A percentile compares a stretch with the other conserved stretches of the same genome.
These are phyloP conservation scores for Limulus polyphemus DNA, from an alignment of 2,888 invertebrate genomes.

Conservation along the genomic window DNA sequence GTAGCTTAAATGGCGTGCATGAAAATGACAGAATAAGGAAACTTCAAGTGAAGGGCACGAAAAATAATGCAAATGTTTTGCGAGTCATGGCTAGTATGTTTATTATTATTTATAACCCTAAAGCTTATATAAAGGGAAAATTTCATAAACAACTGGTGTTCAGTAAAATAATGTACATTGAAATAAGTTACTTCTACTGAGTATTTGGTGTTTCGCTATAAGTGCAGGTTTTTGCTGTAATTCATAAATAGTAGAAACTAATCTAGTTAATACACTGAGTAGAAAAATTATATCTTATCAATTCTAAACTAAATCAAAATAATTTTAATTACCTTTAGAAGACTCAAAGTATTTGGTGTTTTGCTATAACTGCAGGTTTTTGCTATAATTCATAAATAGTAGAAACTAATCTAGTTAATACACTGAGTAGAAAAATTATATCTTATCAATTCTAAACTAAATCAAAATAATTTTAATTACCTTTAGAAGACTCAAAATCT, in stretches of 20 bases:
- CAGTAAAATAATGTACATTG: too few relatives aligned
- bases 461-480: conserved; percentile 34
- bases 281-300: not conserved
- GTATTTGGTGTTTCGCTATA: too few relatives aligned
- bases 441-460: not conserved
- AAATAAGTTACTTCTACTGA: too few relatives aligned
- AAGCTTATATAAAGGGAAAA: too few relatives aligned
- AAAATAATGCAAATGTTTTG: too few relatives aligned
- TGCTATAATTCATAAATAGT: not conserved
- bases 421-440: not conserved
- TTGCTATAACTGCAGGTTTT: too few relatives aligned
- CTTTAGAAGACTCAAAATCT: conserved; percentile 90
- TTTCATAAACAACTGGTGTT: too few relatives aligned
- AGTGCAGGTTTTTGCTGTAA: not conserved
- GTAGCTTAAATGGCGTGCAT: too few relatives aligned
- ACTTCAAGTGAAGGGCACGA: too few relatives aligned
- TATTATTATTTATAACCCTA: too few relatives aligned
- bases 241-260: not conserved
- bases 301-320: not conserved
- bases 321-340: conserved; percentile 57
- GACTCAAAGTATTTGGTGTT: conserved; percentile 75
- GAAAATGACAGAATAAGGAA: too few relatives aligned
- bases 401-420: not conserved
- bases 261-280: not conserved
- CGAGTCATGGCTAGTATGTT: too few relatives aligned